Percentiles rank a stretch among this genome's conserved stretches.
Conservation (phyloP, 2,113 vertebrate genomes). For the Indicator maculatus region DNA sequence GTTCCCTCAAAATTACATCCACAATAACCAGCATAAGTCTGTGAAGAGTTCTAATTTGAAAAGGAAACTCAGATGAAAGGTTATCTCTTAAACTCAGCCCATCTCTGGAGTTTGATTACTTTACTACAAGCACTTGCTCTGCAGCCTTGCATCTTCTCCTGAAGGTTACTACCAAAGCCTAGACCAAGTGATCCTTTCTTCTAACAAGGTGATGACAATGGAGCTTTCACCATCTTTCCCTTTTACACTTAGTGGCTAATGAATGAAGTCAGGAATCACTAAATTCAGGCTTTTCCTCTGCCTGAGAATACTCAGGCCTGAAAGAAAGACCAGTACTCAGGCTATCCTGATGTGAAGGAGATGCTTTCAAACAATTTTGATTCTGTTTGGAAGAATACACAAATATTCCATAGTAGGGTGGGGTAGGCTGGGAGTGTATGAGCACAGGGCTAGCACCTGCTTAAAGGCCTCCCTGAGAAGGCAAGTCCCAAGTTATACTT, state of each 20-base stretch:
- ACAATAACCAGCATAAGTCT: not conserved
- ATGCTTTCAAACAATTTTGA: not conserved
- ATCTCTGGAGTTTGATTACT: not conserved
- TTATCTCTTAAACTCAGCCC: not conserved
- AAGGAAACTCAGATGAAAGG: not conserved
- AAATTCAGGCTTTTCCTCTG: not conserved
- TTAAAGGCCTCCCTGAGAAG: not conserved
- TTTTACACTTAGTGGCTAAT: not conserved
- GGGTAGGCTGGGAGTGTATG: not conserved
- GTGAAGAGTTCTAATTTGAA: not conserved
- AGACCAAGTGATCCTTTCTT: not conserved
- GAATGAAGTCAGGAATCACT: not conserved
- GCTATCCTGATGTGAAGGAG: not conserved
- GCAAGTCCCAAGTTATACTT: not conserved
- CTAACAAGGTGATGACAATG: not conserved
- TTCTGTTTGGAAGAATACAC: not conserved
- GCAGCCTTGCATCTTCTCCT: not conserved
- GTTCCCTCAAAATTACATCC: not conserved
- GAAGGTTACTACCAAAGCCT: not conserved
- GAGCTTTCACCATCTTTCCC: not conserved
- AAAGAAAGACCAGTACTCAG: not conserved
- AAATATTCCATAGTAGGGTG: not conserved
- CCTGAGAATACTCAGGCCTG: not conserved
- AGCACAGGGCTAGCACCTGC: not conserved
- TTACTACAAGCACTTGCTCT: not conserved